phyloP scores from a whole-genome alignment of 2,113 vertebrate species.

The Dipodomys ordii region DNA sequence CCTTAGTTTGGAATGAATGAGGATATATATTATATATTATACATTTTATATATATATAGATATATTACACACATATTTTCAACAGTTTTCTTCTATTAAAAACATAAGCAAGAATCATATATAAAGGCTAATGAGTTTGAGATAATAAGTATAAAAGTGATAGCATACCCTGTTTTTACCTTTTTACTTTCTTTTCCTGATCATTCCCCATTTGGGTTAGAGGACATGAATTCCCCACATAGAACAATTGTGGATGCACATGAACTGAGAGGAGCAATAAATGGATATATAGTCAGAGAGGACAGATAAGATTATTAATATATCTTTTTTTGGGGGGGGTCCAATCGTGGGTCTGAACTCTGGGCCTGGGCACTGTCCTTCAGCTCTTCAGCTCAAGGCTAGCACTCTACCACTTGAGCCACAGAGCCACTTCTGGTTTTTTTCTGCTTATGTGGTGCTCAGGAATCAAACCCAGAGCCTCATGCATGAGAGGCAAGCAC shows the following conservation, averaged over 20 bases:
- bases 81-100: not conserved
- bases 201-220: not conserved
- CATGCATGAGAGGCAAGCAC: too few species aligned
- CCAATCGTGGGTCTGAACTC: too few species aligned
- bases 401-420: too few species aligned
- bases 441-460: too few species aligned
- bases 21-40: too few species aligned
- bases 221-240: not conserved
- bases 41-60: not conserved
- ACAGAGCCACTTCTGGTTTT: too few species aligned
- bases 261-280: not conserved
- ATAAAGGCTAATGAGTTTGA: not conserved
- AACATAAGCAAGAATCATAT: not conserved
- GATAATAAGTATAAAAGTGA: not conserved
- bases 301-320: not conserved
- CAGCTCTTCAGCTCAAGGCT: too few species aligned
- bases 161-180: not conserved
- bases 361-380: too few species aligned
- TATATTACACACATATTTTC: too few species aligned
- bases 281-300: not conserved
- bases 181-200: not conserved
- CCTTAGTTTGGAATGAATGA: not conserved
- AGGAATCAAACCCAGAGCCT: too few species aligned
- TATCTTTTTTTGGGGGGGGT: not conserved
- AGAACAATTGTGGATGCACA: not conserved